A percentile compares a stretch with the other conserved stretches of the same genome.
Conservation (phyloP, 1,140 invertebrate species). For the Panonychus citri region DNA sequence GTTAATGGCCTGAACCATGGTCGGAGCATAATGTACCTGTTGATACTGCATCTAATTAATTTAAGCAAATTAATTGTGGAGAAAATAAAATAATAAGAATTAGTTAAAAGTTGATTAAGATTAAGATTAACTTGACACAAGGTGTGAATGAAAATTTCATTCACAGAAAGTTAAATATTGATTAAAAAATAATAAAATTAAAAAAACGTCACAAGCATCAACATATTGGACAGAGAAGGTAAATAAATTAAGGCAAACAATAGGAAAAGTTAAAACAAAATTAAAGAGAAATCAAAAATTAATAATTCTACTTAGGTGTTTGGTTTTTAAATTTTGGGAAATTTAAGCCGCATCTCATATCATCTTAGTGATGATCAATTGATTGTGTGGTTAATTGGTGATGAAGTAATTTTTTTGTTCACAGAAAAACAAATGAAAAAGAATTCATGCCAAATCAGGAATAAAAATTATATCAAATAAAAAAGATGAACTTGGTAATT, state of each 20-base stretch:
- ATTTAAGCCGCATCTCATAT: no score
- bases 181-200: not conserved
- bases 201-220: slow-evolving; percentile 1
- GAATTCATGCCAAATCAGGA: not conserved
- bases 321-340: no score
- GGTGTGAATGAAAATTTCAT: no score
- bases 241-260: not conserved
- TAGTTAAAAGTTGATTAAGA: no score
- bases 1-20: slow-evolving; percentile 82
- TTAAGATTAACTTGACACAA: not conserved
- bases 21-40: slow-evolving; percentile 44
- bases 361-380: not conserved
- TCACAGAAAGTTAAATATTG: not conserved
- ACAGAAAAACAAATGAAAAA: not conserved
- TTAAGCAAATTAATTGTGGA: not conserved
- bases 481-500: not conserved
- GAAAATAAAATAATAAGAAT: not conserved
- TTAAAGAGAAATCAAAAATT: no score
- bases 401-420: not conserved
- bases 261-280: no score
- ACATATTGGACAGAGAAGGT: not conserved
- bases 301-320: no score
- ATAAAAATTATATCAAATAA: not conserved
- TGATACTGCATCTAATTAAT: slow-evolving; percentile 15
- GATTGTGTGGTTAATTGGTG: not conserved